Conservation (phyloP, 1,140 invertebrate species). For the Penaeus vannamei region DNA sequence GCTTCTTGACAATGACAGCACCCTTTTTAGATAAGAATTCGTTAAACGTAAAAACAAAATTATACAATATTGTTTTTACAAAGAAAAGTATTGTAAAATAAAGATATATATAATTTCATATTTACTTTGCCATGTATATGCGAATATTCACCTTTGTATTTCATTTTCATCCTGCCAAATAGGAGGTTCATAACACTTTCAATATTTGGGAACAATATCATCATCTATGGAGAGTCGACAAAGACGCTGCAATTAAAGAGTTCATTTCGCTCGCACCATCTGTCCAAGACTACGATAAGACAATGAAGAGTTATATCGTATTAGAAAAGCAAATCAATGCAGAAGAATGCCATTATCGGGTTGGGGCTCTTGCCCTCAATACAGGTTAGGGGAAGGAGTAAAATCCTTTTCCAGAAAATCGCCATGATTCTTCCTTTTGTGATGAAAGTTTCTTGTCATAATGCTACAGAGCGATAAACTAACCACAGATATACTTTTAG, state of each 20-base stretch:
- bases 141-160: too few relatives aligned
- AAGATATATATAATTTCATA: too few relatives aligned
- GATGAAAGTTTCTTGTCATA: too few relatives aligned
- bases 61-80: too few relatives aligned
- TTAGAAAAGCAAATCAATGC: constrained; percentile 68
- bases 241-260: constrained; percentile 79
- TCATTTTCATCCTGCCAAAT: background rate
- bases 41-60: too few relatives aligned
- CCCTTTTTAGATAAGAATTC: too few relatives aligned
- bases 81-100: too few relatives aligned
- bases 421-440: too few relatives aligned
- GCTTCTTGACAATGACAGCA: background rate
- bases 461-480: too few relatives aligned
- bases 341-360: constrained; percentile 68
- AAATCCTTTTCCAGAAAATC: too few relatives aligned
- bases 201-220: constrained; percentile 89
- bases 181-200: constrained; percentile 84
- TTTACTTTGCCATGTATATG: too few relatives aligned
- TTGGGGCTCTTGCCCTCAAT: constrained; percentile 70
- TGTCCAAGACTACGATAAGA: constrained; percentile 86
- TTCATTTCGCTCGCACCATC: constrained; percentile 80
- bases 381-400: constrained; percentile 66
- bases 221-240: constrained; percentile 86
- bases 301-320: constrained; percentile 81
- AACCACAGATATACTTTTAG: too few relatives aligned